Evolutionary conservation across 2,888 invertebrate species (phyloP), one percentile per base, ranked within the genome.

Genomic region (Blera fallax): DNA sequence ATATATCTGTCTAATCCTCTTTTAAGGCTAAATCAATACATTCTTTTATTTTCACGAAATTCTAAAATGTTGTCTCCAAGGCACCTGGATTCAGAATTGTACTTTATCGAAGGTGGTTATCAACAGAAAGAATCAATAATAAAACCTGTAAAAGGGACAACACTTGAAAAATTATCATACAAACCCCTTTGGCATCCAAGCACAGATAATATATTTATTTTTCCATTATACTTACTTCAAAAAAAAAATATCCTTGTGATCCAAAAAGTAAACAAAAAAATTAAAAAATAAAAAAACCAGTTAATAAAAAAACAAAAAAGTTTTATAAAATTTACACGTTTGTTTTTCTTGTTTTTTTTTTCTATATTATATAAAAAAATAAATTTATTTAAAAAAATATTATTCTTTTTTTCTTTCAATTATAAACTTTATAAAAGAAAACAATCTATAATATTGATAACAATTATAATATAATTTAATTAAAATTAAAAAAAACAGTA

Each of bases 301-400:
- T 24, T 11, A 43, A 40, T 8, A 14, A 40, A 14, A 3, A 40
- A 40, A 40, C n/a, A 40, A 40, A 40, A 40, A 37, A 1, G 10
- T 37, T 37, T 10, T n/a, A 3, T 40, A 14, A 40, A n/a, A 40
- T 6, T 40, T 40, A 40, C n/a, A 40, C 40, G 6, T 14, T 14
- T 40, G 3, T 14, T 40, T 40, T 14, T 40, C 5, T 14, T 40
- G 14, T 34, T 40, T 34, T 10, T 34, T 6, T 34, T 3, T 27
- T 67, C 69, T 34, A 64, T 76, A 40, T 45, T 82, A 48, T 72
- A 43, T 83, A 78, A 29, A 83, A 83, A 83, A 78, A 78, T 73
- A 69, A 67, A 73, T 73, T 78, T 73, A 78, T 83, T 62, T 52
- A 21, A 50, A 29, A 34, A 69, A 52, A 60, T 37, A 60, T 16